Base-by-base conservation (phyloP, 2,113 vertebrate species). In the Macroglossus sobrinus region DNA sequence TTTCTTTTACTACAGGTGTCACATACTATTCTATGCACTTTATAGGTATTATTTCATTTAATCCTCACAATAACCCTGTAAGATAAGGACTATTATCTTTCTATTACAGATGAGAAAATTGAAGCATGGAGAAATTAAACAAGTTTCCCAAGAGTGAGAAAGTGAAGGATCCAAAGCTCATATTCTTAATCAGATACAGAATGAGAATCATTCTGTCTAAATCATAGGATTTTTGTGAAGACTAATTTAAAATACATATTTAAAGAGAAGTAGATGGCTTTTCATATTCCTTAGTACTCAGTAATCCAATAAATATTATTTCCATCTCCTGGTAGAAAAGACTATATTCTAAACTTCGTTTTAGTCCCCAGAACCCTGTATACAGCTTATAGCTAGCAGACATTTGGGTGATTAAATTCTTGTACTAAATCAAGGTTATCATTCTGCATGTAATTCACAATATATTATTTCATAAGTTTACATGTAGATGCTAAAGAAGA, bases 101-200 rank as follows among this genome's bases (percentile, higher is more conserved):
- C n/a, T 86, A 71, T 71, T 82, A 85, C 19, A 59, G 53, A 95
- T 93, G 22, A 89, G 53, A 22, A 95, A 79, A 89, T 43, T 61
- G 30, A 94, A 93, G 50, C 57, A 90, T 9, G 26, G 28, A 91
- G 38, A 91, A 92, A 21, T 78, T 97, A 90, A 84, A 50, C 61
- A 11, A 92, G 45, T 74, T 81, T 84, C 14, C 69, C 38, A 68
- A 87, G 47, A 93, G 18, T 55, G 84, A 79, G 21, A 82, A 94
- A 78, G 64, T 57, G 8, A 53, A 93, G n/a, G 14, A 84, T 59
- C 5, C 1, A 93, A 91, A 59, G 45, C 21, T 87, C 35, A 91
- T 40, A 93, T 79, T 93, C 50, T 90, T 84, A 88, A 88, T 35
- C 50, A 87, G 13, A 45, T 81, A 71, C 1, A 92, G n/a, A 81